Evolutionary conservation across 2,888 invertebrate genomes (phyloP).

Genomic region (Physocephala rufipes): DNA sequence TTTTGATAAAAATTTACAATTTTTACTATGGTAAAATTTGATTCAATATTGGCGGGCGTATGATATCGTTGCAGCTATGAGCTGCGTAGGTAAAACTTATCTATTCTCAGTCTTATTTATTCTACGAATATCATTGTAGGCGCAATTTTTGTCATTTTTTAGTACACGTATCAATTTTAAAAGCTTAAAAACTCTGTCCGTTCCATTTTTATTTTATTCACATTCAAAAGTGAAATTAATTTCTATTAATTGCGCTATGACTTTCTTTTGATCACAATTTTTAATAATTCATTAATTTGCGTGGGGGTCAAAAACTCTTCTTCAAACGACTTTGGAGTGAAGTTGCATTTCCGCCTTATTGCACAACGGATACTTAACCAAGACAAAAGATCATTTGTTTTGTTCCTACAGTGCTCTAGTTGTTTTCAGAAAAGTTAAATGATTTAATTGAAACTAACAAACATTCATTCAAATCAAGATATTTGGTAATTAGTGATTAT

Average conservation of each 20-base stretch:
- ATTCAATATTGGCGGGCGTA: no score
- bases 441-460: slow-evolving; percentile 19
- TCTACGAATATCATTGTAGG: not conserved
- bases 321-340: slow-evolving; percentile 5
- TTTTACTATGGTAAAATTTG: no score
- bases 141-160: not conserved
- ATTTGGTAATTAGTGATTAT: slow-evolving; percentile 17
- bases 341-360: not conserved
- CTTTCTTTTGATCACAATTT: not conserved
- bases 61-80: no score
- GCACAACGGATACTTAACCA: slow-evolving; percentile 15
- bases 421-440: no score
- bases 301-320: no score
- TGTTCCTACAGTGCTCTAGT: not conserved
- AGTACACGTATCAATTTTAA: not conserved
- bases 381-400: not conserved
- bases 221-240: no score
- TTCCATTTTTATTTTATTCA: not conserved
- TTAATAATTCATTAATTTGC: not conserved
- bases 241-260: slow-evolving; percentile 7
- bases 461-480: slow-evolving; percentile 23
- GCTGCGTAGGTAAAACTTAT: no score
- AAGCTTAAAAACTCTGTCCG: not conserved
- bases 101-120: not conserved
- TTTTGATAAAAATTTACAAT: no score